These are phyloP conservation scores for Lagenorhynchus albirostris DNA, from an alignment of 2,113 vertebrate species.

Conservation along the genomic window DNA sequence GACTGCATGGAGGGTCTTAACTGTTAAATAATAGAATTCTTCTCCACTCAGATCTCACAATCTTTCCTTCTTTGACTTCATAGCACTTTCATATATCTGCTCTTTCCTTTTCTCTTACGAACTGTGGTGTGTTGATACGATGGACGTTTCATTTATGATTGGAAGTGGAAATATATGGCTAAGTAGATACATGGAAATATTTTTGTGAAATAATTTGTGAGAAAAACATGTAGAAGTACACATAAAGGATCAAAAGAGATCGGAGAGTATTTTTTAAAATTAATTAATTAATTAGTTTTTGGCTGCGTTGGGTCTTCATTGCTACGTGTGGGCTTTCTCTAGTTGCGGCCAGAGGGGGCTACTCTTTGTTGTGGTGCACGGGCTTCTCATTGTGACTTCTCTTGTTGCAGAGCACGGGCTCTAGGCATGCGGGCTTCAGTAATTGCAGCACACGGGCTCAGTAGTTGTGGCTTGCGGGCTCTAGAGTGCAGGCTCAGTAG, in stretches of 20 bases:
- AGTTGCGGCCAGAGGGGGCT: too few species aligned
- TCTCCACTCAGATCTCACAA: neutral
- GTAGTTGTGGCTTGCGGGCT: too few species aligned
- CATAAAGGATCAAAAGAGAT: neutral
- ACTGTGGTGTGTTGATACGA: neutral
- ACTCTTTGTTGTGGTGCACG: too few species aligned
- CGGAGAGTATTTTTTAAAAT: neutral
- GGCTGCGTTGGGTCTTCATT: too few species aligned
- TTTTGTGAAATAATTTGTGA: slow-evolving; percentile 33
- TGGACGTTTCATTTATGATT: neutral
- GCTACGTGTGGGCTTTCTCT: too few species aligned
- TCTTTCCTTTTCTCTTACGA: slow-evolving; percentile 2
- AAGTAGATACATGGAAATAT: slow-evolving; percentile 20
- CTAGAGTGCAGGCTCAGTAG: too few species aligned
- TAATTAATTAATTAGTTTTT: too few species aligned
- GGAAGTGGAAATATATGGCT: slow-evolving; percentile 15
- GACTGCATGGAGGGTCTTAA: neutral
- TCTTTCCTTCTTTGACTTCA: neutral
- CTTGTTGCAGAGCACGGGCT: too few species aligned
- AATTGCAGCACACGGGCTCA: too few species aligned
- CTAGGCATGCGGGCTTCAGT: too few species aligned
- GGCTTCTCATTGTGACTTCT: too few species aligned
- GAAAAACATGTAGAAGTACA: neutral
- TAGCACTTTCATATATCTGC: neutral
- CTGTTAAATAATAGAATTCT: neutral